Evolutionary conservation across 2,888 invertebrate species (phyloP).

Genomic region (Glaucopsyche alexis): DNA sequence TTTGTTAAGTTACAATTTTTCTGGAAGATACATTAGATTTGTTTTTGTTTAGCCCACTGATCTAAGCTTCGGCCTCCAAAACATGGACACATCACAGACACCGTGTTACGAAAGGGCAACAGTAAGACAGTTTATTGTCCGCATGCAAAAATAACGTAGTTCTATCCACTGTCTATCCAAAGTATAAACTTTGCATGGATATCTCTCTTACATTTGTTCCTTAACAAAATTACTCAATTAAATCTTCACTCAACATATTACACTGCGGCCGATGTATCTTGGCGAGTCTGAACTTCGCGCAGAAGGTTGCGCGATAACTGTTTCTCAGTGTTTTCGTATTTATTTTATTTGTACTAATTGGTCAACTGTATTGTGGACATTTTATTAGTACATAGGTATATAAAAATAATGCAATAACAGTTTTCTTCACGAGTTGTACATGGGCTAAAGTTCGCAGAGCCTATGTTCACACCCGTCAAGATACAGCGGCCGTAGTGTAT

Average conservation of each 20-base stretch:
- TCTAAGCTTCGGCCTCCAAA: slow-evolving; percentile 69
- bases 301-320: too few species aligned
- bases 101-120: slow-evolving; percentile 67
- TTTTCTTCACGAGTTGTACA: too few species aligned
- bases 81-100: slow-evolving; percentile 67
- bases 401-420: too few species aligned
- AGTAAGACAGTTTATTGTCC: slow-evolving; percentile 65
- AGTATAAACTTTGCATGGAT: background rate
- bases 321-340: too few species aligned
- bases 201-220: slow-evolving; percentile 4
- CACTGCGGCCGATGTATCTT: too few species aligned
- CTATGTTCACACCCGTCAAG: too few species aligned
- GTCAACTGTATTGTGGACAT: too few species aligned
- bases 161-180: background rate
- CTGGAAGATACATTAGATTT: slow-evolving; percentile 30
- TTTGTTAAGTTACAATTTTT: slow-evolving; percentile 23
- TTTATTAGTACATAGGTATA: too few species aligned
- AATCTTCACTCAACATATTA: background rate
- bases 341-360: too few species aligned
- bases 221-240: slow-evolving; percentile 12
- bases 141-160: slow-evolving; percentile 49
- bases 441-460: too few species aligned
- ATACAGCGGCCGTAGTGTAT: too few species aligned
- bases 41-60: slow-evolving; percentile 60
- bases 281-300: too few species aligned